Conservation (phyloP, 1,140 invertebrate species). For the Drosophila funebris region DNA sequence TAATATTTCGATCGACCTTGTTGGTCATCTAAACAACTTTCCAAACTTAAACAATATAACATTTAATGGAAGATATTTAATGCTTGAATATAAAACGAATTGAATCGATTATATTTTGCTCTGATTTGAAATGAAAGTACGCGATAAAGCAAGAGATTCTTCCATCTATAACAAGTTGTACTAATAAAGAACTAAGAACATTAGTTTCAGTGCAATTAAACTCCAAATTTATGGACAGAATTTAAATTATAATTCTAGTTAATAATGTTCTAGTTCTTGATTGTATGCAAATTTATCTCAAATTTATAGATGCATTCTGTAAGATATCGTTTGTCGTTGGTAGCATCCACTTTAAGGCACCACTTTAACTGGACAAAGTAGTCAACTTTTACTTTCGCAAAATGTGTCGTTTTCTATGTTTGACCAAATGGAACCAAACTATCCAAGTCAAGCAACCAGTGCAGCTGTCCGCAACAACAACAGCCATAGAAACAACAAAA, state of each 20-base stretch:
- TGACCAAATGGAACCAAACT: constrained; percentile 69
- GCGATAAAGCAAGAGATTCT: constrained; percentile 8
- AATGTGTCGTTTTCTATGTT: constrained; percentile 72
- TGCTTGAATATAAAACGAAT: constrained; percentile 12
- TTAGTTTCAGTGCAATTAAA: not conserved
- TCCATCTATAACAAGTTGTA: too few species aligned
- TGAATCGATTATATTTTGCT: constrained; percentile 21
- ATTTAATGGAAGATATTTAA: constrained; percentile 11
- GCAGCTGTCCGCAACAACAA: constrained; percentile 59
- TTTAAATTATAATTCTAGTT: not conserved
- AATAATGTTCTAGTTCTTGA: not conserved
- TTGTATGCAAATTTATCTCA: not conserved
- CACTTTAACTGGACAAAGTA: constrained; percentile 35
- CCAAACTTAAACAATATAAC: constrained; percentile 34
- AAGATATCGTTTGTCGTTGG: not conserved
- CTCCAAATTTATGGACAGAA: too few species aligned
- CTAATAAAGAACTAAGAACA: too few species aligned
- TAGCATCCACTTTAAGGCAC: constrained; percentile 37
- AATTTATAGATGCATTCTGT: constrained; percentile 13
- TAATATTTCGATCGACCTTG: constrained; percentile 21
- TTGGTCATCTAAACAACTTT: constrained; percentile 52
- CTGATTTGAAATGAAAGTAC: constrained; percentile 18
- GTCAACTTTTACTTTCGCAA: constrained; percentile 56
- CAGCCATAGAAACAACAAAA: constrained; percentile 3
- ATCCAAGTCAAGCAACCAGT: constrained; percentile 41